Evolutionary conservation across 2,888 invertebrate genomes (phyloP), one percentile per base, ranked within the genome.

Genomic region (Oithona nana): DNA sequence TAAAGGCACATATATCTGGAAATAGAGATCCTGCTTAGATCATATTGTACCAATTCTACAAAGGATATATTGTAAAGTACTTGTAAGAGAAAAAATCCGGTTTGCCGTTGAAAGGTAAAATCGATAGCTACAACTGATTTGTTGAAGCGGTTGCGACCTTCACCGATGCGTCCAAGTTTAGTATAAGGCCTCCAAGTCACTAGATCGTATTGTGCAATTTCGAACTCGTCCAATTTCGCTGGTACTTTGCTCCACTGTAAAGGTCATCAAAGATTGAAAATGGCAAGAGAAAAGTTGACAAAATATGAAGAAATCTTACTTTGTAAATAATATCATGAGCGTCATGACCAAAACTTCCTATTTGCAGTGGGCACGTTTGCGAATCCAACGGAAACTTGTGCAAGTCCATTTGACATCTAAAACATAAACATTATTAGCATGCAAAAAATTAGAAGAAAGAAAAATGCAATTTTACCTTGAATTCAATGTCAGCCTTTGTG

Each of bases 31-130:
- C n/a, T n/a, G n/a, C n/a, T n/a, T n/a, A 39, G 8, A 39, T 11
- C 39, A 39, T 39, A 11, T 6, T 11, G 39, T 16, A 39, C 39
- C 39, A 11, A 16, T 16, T 11, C 6, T 11, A 6, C 39, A 6
- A 11, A 11, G 39, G 8, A 39, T 11, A 39, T 6, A 16, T 39
- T 11, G 39, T 11, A 39, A 16, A 39, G 39, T 39, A 39, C 39
- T 80, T 80, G 39, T 67, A 80, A 78, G 66, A 80, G 75, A 71
- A 79, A 80, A 69, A 79, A 80, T 13, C 72, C 72, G 8, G 71
- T 71, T 64, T 71, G 70, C 4, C 73, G 65, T 60, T 70, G 68
- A 63, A 73, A 66, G 52, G 69, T 67, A 66, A 72, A 73, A 52
- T 68, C 67, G 28, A 69, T 70, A 48, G 68, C 31, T 8, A 62